Evolutionary conservation across 2,797 vertebrate genomes (phyloP).

Genomic region (Oophaga sylvatica): DNA sequence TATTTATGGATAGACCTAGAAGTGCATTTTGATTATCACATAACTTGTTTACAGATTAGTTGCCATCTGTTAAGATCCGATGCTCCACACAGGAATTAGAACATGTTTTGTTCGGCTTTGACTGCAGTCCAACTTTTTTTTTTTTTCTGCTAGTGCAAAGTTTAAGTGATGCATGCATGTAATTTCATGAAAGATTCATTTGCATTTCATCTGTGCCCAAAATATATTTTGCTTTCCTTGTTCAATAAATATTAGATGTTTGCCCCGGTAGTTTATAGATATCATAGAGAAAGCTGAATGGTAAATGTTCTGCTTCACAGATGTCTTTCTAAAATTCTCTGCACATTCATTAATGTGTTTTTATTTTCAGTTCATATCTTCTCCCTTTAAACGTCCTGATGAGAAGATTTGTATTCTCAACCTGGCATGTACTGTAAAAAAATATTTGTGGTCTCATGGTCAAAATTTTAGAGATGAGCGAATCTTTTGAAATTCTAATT

Average conservation of each 20-base stretch:
- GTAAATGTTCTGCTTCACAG: not conserved
- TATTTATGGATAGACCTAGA: slow-evolving; percentile 57
- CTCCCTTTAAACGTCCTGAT: too few relatives aligned
- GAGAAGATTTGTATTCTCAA: not conserved
- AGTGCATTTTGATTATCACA: slow-evolving; percentile 59
- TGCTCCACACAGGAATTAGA: slow-evolving; percentile 56
- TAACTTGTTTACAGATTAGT: slow-evolving; percentile 59
- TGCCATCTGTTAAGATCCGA: slow-evolving; percentile 61
- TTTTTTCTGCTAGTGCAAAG: slow-evolving; percentile 41
- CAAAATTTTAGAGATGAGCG: too few relatives aligned
- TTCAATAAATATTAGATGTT: slow-evolving; percentile 23
- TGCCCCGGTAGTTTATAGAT: slow-evolving; percentile 1
- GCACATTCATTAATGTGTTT: not conserved
- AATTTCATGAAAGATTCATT: slow-evolving; percentile 49
- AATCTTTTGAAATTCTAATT: too few relatives aligned
- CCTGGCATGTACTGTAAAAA: not conserved
- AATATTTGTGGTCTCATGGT: not conserved
- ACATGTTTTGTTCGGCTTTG: slow-evolving; percentile 61
- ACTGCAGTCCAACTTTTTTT: slow-evolving; percentile 53
- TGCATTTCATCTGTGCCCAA: slow-evolving; percentile 51
- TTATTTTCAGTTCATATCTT: not conserved
- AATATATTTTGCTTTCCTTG: slow-evolving; percentile 34
- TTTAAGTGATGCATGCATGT: slow-evolving; percentile 53
- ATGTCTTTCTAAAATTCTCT: not conserved
- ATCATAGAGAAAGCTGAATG: not conserved